Percentiles rank a stretch among this genome's conserved stretches.
Conservation (phyloP, 2,888 invertebrate genomes). For the Emmelina monodactyla region DNA sequence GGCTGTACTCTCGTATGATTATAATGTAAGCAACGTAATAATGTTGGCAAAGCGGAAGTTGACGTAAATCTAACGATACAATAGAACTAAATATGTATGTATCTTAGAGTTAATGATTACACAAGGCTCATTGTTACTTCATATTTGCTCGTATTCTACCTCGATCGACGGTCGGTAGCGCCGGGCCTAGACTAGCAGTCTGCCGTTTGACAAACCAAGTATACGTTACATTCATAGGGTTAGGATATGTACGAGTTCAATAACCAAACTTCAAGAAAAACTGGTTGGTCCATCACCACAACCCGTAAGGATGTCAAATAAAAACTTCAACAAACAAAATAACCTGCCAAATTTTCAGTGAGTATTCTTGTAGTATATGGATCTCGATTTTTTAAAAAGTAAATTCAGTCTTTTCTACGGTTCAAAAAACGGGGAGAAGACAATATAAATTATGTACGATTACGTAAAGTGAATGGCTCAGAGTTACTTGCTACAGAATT, state of each 20-base stretch:
- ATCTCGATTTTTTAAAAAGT: conserved; percentile 30
- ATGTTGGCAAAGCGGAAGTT: conserved; percentile 63
- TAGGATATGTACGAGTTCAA: conserved; percentile 62
- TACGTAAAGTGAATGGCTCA: conserved; percentile 52
- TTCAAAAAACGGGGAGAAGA: conserved; percentile 43
- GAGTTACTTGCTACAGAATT: conserved; percentile 40
- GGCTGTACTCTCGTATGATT: conserved; percentile 64
- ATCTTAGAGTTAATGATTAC: conserved; percentile 62
- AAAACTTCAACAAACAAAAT: conserved; percentile 36
- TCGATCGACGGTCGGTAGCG: conserved; percentile 28
- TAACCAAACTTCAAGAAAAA: conserved; percentile 35
- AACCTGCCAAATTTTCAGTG: conserved; percentile 43
- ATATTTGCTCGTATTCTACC: conserved; percentile 39
- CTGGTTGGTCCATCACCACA: conserved; percentile 52
- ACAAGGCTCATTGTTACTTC: conserved; percentile 59
- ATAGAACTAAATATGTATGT: conserved; percentile 63
- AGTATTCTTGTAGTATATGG: conserved; percentile 57
- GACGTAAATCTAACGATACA: conserved; percentile 63
- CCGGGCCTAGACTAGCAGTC: conserved; percentile 29
- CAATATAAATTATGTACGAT: conserved; percentile 28
- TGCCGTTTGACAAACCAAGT: conserved; percentile 27
- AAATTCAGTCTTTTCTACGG: conserved; percentile 61
- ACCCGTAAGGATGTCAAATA: conserved; percentile 36
- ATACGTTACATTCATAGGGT: conserved; percentile 43
- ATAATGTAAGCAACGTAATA: conserved; percentile 64